These are phyloP conservation scores for Chelonia mydas DNA, from an alignment of 2,797 vertebrate species.

Conservation along the genomic window DNA sequence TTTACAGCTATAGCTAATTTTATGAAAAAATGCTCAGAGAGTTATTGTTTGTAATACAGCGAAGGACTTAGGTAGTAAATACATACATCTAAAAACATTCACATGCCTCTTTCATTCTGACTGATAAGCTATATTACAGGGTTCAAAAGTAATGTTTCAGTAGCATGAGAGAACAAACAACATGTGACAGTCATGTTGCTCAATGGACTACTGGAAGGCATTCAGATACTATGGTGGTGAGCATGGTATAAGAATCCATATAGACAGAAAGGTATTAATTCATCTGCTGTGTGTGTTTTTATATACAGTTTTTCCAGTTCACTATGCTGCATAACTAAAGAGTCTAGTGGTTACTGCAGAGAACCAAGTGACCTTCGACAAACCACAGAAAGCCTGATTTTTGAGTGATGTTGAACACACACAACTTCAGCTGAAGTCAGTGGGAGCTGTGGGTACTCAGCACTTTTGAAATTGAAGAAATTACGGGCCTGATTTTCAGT, in stretches of 20 bases:
- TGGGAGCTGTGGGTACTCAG: background rate
- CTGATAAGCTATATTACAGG: constrained; percentile 46
- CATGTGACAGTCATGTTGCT: background rate
- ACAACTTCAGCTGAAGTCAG: background rate
- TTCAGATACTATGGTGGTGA: background rate
- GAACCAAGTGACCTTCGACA: background rate
- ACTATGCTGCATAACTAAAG: background rate
- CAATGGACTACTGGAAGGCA: background rate
- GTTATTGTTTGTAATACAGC: background rate
- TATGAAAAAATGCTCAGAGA: background rate
- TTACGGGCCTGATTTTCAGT: background rate
- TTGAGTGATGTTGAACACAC: background rate
- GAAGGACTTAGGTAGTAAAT: constrained; percentile 5
- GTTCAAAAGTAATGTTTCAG: constrained; percentile 43
- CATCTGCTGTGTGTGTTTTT: constrained; percentile 33
- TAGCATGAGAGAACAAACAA: background rate
- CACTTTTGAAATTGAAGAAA: background rate
- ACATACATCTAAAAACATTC: background rate
- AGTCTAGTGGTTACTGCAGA: background rate
- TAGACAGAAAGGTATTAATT: constrained; percentile 10
- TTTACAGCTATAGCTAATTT: constrained; percentile 12
- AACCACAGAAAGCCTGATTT: background rate
- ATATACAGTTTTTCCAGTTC: background rate
- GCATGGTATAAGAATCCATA: background rate
- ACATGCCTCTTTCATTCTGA: constrained; percentile 23